Conservation (phyloP, 2,888 invertebrate species). For the Leptogaster cylindrica region DNA sequence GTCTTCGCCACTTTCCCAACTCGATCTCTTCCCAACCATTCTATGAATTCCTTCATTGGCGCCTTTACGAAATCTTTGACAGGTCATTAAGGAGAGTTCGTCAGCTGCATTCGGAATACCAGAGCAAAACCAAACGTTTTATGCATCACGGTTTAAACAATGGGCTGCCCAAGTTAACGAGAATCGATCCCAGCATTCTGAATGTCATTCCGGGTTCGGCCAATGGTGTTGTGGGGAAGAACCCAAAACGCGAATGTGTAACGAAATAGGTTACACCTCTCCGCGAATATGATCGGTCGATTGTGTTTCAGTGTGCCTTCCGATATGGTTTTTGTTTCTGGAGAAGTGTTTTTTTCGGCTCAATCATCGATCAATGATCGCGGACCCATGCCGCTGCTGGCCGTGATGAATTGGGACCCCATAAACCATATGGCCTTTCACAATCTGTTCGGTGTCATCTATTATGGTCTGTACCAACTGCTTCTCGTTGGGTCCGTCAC, state of each 20-base stretch:
- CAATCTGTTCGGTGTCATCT: constrained; percentile 19
- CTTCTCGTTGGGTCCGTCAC: constrained; percentile 14
- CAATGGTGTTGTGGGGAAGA: background rate
- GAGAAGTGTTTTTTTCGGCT: background rate
- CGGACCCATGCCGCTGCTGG: background rate
- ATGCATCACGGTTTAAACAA: constrained; percentile 9
- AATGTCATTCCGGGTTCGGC: background rate
- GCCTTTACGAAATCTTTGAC: constrained; percentile 28
- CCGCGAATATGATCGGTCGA: constrained; percentile 3
- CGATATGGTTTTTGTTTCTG: background rate
- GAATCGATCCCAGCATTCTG: constrained; percentile 1
- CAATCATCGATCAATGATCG: constrained; percentile 6
- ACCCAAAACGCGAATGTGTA: background rate
- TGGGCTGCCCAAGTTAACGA: constrained; percentile 14
- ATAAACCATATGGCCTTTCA: constrained; percentile 4
- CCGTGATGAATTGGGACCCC: constrained; percentile 21
- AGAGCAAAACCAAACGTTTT: background rate
- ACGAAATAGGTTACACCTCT: background rate
- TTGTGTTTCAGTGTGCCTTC: background rate
- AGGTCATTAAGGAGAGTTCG: constrained; percentile 30
- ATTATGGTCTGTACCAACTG: background rate
- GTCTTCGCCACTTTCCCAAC: constrained; percentile 32
- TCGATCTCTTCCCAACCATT: background rate
- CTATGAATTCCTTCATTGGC: constrained; percentile 30
- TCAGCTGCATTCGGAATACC: constrained; percentile 16